Base-by-base conservation (phyloP, 1,140 invertebrate genomes). In the Vanessa atalanta region DNA sequence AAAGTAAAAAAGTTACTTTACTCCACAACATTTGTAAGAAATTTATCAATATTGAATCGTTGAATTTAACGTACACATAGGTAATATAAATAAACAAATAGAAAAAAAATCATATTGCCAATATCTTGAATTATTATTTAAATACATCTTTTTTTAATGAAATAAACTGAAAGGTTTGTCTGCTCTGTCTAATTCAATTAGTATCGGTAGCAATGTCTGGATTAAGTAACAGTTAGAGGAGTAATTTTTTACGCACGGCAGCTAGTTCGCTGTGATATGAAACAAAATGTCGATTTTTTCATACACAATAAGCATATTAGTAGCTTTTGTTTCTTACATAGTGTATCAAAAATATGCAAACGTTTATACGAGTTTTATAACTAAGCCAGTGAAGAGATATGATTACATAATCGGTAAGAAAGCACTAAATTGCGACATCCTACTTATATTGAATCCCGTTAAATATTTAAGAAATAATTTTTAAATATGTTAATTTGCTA, bases 341-440 rank as follows among this genome's bases (percentile, higher is more conserved):
- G 78, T 90, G 67, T 90, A 91, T 76, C 82, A 89, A 37, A 86
- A 80, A 77, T 91, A 89, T 73, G 65, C 76, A 14, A 86, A 86
- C 76, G 79, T 63, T 8, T 85, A 91, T 51, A 79, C 77, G 3
- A 92, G 90, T 78, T 76, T 92, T 64, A 72, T 92, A 23, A 55
- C 63, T 8, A 89, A 87, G 31, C 86, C 88, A 0, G 82, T 84
- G 12, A 88, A 88, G 48, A 80, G 86, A 82, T 93, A 93, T 75
- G 91, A 93, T 78, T 93, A 92, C 73, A 91, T 93, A 72, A 88
- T 93, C 64, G 91, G 90, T 93, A 79, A 88, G 90, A 83, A 51
- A 20, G 26, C 37, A 55, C 55, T 67, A 20, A 51, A 14, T 6
- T n/a, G 48, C 48, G 16, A n/a, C 13, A 65, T 57, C 13, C 9